These are phyloP conservation scores for Neopipo cinnamomea DNA, from an alignment of 2,113 vertebrate genomes.

Conservation along the genomic window DNA sequence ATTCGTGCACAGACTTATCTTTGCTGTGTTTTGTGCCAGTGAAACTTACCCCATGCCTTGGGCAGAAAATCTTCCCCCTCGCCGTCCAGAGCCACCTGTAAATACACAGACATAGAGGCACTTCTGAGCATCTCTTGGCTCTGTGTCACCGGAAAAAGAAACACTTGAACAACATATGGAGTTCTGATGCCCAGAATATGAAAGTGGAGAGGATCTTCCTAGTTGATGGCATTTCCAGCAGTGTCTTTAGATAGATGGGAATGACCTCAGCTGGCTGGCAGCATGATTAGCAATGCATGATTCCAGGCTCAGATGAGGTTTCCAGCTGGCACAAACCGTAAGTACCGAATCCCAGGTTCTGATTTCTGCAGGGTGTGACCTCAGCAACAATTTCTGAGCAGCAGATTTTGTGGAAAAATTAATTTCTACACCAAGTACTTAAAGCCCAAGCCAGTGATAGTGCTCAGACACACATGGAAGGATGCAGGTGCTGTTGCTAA, in stretches of 20 bases:
- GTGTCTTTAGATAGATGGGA: fast-evolving
- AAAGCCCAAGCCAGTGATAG: neutral
- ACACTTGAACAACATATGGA: neutral
- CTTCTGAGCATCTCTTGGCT: neutral
- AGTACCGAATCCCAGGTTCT: neutral
- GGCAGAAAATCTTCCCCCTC: slow-evolving; percentile 94
- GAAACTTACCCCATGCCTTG: slow-evolving; percentile 96
- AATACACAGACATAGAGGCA: neutral
- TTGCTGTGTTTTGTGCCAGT: neutral
- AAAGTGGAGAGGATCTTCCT: neutral
- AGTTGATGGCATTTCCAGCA: neutral
- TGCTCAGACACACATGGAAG: neutral
- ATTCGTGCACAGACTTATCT: neutral
- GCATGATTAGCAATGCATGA: neutral
- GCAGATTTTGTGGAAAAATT: neutral
- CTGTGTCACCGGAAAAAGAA: neutral
- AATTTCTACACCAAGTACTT: neutral
- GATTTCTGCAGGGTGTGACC: neutral
- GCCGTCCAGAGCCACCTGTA: slow-evolving; percentile 81
- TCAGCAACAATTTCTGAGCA: neutral
- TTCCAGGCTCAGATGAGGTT: neutral
- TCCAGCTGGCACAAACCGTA: neutral
- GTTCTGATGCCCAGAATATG: neutral
- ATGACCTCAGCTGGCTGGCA: neutral
- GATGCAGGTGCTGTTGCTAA: neutral